Conservation (phyloP, 1,140 invertebrate species). For the Hestina assimilis region DNA sequence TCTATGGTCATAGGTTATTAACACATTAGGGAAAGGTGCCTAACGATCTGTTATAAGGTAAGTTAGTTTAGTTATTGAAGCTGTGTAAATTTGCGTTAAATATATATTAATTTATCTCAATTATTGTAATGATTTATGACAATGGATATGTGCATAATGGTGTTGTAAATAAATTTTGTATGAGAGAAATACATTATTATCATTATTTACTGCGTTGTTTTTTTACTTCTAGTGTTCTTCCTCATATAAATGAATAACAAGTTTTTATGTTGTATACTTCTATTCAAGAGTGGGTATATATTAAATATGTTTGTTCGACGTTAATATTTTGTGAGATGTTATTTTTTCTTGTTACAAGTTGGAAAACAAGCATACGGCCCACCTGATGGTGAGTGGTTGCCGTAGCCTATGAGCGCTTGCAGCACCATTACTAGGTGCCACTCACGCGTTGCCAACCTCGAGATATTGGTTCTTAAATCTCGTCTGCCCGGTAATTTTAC, state of each 20-base stretch:
- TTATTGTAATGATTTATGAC: conserved; percentile 63
- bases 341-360: too few species aligned
- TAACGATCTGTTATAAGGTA: conserved; percentile 38
- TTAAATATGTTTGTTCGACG: too few species aligned
- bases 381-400: too few species aligned
- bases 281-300: too few species aligned
- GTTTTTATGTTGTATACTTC: too few species aligned
- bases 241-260: not conserved
- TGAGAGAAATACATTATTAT: conserved; percentile 73
- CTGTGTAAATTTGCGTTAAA: conserved; percentile 58
- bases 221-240: conserved; percentile 30
- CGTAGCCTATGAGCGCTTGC: too few species aligned
- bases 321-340: too few species aligned
- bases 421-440: too few species aligned
- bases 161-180: conserved; percentile 77
- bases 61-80: conserved; percentile 26
- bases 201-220: conserved; percentile 56
- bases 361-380: too few species aligned
- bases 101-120: conserved; percentile 68
- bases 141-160: conserved; percentile 71
- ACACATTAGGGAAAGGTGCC: conserved; percentile 37
- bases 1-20: conserved; percentile 26
- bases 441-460: too few species aligned
- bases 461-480: too few species aligned
- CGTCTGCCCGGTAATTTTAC: too few species aligned